A percentile compares a stretch with the other conserved stretches of the same genome.
Conservation (phyloP, 1,140 invertebrate species). For the Trichonephila inaurata region DNA sequence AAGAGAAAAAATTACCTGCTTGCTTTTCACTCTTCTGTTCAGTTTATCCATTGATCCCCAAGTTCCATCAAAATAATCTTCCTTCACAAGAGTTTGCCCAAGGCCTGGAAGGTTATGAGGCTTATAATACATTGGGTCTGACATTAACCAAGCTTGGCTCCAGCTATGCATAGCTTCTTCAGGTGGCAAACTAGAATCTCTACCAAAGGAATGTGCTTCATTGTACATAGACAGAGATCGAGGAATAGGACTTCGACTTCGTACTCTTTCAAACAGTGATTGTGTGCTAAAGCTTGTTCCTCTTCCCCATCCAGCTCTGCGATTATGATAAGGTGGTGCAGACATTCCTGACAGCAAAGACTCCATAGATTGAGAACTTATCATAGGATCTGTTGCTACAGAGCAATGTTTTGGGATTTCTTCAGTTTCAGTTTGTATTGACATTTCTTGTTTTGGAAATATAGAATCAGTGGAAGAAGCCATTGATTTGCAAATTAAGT, state of each 20-base stretch:
- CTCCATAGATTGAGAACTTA: slow-evolving; percentile 73
- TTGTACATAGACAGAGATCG: slow-evolving; percentile 45
- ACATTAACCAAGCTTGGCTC: slow-evolving; percentile 62
- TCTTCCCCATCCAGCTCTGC: slow-evolving; percentile 66
- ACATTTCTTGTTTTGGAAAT: slow-evolving; percentile 68
- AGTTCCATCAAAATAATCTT: slow-evolving; percentile 71
- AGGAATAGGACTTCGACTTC: slow-evolving; percentile 61
- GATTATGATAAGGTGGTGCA: slow-evolving; percentile 73
- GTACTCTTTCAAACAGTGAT: slow-evolving; percentile 58
- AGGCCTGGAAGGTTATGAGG: slow-evolving; percentile 51
- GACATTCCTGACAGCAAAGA: slow-evolving; percentile 67
- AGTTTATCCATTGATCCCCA: slow-evolving; percentile 74
- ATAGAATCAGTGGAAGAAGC: slow-evolving; percentile 67
- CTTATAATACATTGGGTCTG: slow-evolving; percentile 74
- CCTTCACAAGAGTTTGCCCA: slow-evolving; percentile 23
- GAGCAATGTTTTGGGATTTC: slow-evolving; percentile 39
- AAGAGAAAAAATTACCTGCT: slow-evolving; percentile 7
- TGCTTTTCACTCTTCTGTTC: slow-evolving; percentile 49
- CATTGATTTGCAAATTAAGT: slow-evolving; percentile 48
- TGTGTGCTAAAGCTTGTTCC: slow-evolving; percentile 73
- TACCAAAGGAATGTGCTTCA: slow-evolving; percentile 44
- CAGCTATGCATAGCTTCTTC: slow-evolving; percentile 61
- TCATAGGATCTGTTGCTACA: slow-evolving; percentile 74
- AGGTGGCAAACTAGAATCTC: slow-evolving; percentile 48
- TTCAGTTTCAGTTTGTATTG: slow-evolving; percentile 62